Conservation (phyloP, 2,797 vertebrate species). For the Taenioides sp. region DNA sequence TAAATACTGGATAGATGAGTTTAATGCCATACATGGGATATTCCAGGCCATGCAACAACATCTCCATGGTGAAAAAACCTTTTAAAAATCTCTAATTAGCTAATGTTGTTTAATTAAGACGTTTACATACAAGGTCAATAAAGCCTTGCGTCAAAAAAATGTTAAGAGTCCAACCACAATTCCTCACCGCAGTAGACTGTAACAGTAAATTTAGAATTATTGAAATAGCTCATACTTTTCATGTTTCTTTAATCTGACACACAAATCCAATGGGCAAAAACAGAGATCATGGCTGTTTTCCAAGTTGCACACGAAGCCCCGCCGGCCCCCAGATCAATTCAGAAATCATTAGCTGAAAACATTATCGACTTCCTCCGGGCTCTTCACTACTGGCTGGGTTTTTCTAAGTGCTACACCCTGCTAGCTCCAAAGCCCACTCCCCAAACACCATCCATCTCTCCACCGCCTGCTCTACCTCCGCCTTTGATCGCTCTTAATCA, state of each 20-base stretch:
- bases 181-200: neutral
- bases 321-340: conserved; percentile 28
- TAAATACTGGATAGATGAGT: no score
- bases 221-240: neutral
- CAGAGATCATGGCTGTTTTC: conserved; percentile 30
- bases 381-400: conserved; percentile 20
- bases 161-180: conserved; percentile 11
- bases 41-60: no score
- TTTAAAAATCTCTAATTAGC: no score
- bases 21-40: no score
- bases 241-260: neutral
- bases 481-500: conserved; percentile 63
- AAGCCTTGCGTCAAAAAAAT: conserved; percentile 1
- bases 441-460: conserved; percentile 46
- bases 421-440: conserved; percentile 27
- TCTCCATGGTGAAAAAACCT: no score
- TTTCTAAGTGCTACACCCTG: conserved; percentile 25
- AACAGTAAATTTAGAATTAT: neutral
- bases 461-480: conserved; percentile 37
- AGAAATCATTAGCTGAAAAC: conserved; percentile 36
- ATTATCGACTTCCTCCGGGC: conserved; percentile 34
- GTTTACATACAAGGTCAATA: neutral
- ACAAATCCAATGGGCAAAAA: conserved; percentile 8
- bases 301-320: conserved; percentile 40
- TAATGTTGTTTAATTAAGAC: neutral